Percentiles rank a stretch among this genome's conserved stretches.
These are phyloP conservation scores for Cygnus buccinator DNA, from an alignment of 2,113 vertebrate genomes.

Conservation along the genomic window DNA sequence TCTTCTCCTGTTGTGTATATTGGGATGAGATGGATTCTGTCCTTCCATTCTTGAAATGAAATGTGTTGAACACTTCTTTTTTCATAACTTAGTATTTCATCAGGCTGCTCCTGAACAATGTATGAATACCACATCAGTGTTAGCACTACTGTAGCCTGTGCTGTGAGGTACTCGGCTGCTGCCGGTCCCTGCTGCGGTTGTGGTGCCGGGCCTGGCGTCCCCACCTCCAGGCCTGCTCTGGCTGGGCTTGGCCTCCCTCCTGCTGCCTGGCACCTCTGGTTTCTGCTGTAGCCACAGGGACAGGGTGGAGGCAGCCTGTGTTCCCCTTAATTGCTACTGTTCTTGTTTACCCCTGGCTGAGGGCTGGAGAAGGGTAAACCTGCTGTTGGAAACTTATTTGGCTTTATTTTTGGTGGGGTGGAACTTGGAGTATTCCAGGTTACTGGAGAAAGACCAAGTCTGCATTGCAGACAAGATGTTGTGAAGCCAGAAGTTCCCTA, in stretches of 20 bases:
- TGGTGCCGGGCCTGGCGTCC: accelerated
- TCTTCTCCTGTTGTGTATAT: background rate
- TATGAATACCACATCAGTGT: background rate
- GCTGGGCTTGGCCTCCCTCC: background rate
- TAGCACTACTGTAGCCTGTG: background rate
- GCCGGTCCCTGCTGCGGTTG: background rate
- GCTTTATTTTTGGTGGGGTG: background rate
- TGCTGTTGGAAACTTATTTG: background rate
- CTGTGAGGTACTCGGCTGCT: background rate
- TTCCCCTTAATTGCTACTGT: slow-evolving; percentile 25
- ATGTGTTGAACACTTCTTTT: background rate
- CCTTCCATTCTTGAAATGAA: background rate
- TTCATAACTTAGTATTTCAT: background rate
- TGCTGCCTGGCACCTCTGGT: background rate
- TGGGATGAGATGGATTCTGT: background rate
- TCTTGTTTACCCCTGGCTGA: background rate
- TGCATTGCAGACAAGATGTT: background rate
- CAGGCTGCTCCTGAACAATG: background rate
- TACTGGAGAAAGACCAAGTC: background rate
- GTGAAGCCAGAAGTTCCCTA: background rate
- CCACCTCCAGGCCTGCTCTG: background rate
- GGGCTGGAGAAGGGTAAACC: background rate
- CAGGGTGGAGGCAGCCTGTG: slow-evolving; percentile 21
- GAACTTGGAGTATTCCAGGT: background rate
- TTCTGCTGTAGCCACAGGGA: background rate